These are phyloP conservation scores for Petrophora chlorosata DNA, from an alignment of 2,888 invertebrate genomes.

Conservation along the genomic window DNA sequence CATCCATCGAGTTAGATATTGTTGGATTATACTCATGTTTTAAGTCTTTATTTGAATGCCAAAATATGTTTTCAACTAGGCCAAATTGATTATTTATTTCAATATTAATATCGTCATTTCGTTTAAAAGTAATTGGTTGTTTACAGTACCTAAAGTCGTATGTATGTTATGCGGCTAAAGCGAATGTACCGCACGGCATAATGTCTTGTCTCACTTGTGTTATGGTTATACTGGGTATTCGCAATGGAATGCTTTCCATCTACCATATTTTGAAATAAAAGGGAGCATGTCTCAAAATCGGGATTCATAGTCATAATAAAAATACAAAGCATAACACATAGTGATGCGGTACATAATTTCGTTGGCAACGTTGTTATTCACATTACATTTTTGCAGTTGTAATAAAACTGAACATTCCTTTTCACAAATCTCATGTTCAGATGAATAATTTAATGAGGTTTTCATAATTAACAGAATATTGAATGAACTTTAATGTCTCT, in stretches of 20 bases:
- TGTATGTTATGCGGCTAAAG: constrained; percentile 1
- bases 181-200: neutral
- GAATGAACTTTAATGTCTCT: constrained; percentile 43
- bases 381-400: constrained; percentile 26
- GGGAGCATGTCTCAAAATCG: too few relatives aligned
- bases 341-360: neutral
- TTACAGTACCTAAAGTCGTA: constrained; percentile 22
- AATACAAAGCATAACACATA: too few relatives aligned
- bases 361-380: constrained; percentile 18
- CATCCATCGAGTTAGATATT: constrained; percentile 61
- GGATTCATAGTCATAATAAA: too few relatives aligned
- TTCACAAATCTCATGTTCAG: constrained; percentile 38
- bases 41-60: constrained; percentile 68
- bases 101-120: constrained; percentile 38
- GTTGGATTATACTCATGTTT: constrained; percentile 68
- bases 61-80: constrained; percentile 64
- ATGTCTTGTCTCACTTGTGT: neutral
- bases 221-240: too few relatives aligned
- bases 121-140: constrained; percentile 37
- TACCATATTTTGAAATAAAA: too few relatives aligned
- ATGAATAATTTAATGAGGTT: constrained; percentile 34
- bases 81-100: constrained; percentile 65
- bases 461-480: constrained; percentile 28
- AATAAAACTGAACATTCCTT: constrained; percentile 52
- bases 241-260: too few relatives aligned